Evolutionary conservation across 23 tunicate species (phyloP).

Genomic region (Diplosoma virens): DNA sequence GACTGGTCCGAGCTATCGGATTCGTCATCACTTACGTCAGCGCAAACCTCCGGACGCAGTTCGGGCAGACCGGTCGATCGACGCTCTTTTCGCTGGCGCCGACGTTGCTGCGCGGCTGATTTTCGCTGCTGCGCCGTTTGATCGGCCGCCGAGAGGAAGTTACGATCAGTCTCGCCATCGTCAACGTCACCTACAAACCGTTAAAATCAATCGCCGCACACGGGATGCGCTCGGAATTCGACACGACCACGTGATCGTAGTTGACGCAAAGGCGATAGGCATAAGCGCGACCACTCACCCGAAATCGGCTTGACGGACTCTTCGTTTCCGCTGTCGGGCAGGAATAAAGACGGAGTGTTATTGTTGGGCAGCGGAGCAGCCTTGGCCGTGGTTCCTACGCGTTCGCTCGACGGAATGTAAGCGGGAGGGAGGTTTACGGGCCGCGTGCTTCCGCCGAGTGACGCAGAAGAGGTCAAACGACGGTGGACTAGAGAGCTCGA

Average conservation of each 20-base stretch:
- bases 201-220: too few relatives aligned
- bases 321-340: background rate
- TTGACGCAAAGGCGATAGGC: too few relatives aligned
- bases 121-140: conserved; percentile 16
- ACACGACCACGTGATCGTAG: too few relatives aligned
- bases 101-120: conserved; percentile 66
- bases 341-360: background rate
- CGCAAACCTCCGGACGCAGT: conserved; percentile 30
- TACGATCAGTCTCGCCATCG: conserved; percentile 11
- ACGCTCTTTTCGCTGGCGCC: conserved; percentile 67
- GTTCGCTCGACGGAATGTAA: conserved; percentile 80
- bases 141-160: conserved; percentile 9
- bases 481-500: conserved; percentile 3
- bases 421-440: conserved; percentile 76
- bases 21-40: conserved; percentile 51
- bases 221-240: too few relatives aligned
- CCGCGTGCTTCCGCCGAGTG: background rate
- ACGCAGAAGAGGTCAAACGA: conserved; percentile 1
- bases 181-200: conserved; percentile 13
- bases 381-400: conserved; percentile 44
- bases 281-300: too few relatives aligned
- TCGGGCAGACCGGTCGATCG: conserved; percentile 75
- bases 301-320: background rate
- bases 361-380: conserved; percentile 4
- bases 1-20: background rate